Base-by-base conservation (phyloP, 2,888 invertebrate species). In the Apamea sordens region DNA sequence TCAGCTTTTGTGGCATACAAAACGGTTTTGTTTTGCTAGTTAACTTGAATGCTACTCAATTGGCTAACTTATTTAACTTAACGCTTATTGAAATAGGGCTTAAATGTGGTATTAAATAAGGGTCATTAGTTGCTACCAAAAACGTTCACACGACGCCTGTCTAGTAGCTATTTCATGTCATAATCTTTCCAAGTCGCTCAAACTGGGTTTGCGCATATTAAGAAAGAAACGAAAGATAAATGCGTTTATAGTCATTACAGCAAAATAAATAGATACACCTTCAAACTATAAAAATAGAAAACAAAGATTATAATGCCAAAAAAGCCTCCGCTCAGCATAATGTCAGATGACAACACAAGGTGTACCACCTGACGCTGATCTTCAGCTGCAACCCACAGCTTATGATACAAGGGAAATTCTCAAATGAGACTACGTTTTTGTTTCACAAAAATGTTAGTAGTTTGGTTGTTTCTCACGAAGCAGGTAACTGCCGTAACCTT, bases 1-100 rank as follows among this genome's bases (percentile, higher is more conserved):
- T 80, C 59, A 67, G 44, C 85, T 77, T 77, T 76, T 79, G 71
- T 68, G 85, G 77, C 44, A 24, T 10, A 83, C 85, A 80, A 83
- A 75, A 72, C 79, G n/a, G 63, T 77, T 83, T 69, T 77, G 77
- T 83, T 83, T 68, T 53, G 65, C 44, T 76, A 63, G 36, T 74
- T 61, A 68, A 41, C 74, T 84, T 64, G 6, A 59, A 78, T 32
- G 75, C 59, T 44, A 44, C 32, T 61, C 77, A 75, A 76, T 76
- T 68, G 64, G 11, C 28, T 64, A 63, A 67, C 67, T 84, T 77
- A 70, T 81, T 69, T 69, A 74, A 41, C 24, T 70, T 44, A 13
- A 67, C 47, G n/a, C n/a, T 1, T 7, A 36, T 71, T 80, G 7
- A 8, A 68, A 72, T 15, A 24, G 36, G 28, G 3, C 53, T 28